Evolutionary conservation across 2,113 vertebrate species (phyloP).

Genomic region (Calidris pygmaea): DNA sequence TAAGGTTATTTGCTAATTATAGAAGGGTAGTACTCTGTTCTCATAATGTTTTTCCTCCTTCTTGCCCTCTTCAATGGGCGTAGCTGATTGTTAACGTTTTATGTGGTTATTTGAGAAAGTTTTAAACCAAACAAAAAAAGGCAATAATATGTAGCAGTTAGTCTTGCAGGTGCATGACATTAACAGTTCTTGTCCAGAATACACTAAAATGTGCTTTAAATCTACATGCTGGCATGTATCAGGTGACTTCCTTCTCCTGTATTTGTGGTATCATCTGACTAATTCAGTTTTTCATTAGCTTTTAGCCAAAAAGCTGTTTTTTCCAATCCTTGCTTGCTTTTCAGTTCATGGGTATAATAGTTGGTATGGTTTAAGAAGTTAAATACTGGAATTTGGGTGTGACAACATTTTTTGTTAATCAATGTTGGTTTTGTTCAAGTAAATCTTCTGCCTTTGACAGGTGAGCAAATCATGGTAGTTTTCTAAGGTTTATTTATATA

Average conservation of each 20-base stretch:
- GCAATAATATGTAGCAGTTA: background rate
- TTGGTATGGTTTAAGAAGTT: background rate
- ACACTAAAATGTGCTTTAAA: background rate
- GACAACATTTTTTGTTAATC: background rate
- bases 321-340: background rate
- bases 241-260: background rate
- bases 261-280: background rate
- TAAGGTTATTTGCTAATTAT: background rate
- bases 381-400: background rate
- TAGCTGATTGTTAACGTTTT: background rate
- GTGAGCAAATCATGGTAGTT: background rate
- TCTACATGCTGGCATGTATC: background rate
- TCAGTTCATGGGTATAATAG: background rate
- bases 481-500: background rate
- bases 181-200: background rate
- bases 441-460: background rate
- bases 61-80: fast-evolving
- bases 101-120: background rate
- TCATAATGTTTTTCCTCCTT: background rate
- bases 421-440: background rate
- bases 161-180: background rate
- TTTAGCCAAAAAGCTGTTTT: background rate
- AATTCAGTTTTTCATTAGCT: background rate
- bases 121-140: background rate
- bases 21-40: background rate